Base-by-base conservation (phyloP, 2,888 invertebrate genomes). In the Tenthredo notha region DNA sequence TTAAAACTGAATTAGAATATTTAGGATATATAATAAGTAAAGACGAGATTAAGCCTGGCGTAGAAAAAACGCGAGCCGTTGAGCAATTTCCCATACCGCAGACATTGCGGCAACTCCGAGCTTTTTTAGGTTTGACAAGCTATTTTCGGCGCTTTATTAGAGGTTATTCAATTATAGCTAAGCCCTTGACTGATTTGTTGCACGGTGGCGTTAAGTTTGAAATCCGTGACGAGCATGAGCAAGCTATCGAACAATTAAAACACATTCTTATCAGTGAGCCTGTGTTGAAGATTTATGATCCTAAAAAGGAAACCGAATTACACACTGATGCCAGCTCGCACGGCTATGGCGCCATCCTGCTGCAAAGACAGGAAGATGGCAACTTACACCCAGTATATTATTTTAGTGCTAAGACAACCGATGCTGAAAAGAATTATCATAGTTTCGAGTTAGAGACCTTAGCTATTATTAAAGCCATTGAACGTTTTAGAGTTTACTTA, bases 41-140 rank as follows among this genome's bases (percentile, higher is more conserved):
- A 37, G 25, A 80, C n/a, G 58, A 37, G 15, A 78, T 78, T 18
- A 54, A 58, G 33, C 78, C 78, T 33, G 58, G 78, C 18, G 12
- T 18, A 29, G n/a, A 29, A 25, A 78, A 78, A 25, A 65, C 61
- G n/a, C 37, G 25, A 61, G 61, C 61, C n/a, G 80, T 80, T 37
- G 21, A n/a, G 6, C 58, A 80, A 40, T 80, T 29, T 18, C 80
- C 80, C 18, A 40, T 80, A 21, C 80, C 80, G 50, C 33, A n/a
- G 29, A 80, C 58, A 0, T 15, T 18, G 21, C 21, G 47, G 97
- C 97, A 95, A 96, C 88, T 96, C 96, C 87, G 95, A 95, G 61
- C 25, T 2, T 80, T 80, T n/a, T 10, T 80, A 40, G 40, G 78
- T 18, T 33, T 85, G 33, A 78, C 78, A 12, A 50, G 85, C 47